phyloP scores from a whole-genome alignment of 1,140 invertebrate species.

The Muscidifurax raptorellus region DNA sequence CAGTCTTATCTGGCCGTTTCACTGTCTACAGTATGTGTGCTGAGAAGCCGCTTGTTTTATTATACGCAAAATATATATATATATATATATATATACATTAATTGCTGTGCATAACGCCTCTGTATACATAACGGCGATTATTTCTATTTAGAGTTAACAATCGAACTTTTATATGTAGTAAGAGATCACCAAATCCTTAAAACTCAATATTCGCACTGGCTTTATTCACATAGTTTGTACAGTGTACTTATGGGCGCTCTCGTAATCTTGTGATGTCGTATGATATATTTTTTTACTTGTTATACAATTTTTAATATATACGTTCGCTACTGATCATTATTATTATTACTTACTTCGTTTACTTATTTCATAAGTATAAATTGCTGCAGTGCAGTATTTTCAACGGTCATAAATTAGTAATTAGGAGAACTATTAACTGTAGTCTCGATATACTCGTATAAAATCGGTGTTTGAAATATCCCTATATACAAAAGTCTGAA shows the following conservation, averaged over 20 bases:
- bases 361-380: conserved; percentile 1
- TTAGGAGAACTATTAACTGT: not conserved
- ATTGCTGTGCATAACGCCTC: not conserved
- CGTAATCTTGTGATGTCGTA: conserved; percentile 22
- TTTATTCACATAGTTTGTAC: conserved; percentile 18
- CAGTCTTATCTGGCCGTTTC: conserved; percentile 23
- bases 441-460: conserved; percentile 3
- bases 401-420: not conserved
- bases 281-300: conserved; percentile 12
- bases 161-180: not conserved
- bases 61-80: not conserved
- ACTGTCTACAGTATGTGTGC: conserved; percentile 13
- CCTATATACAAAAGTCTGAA: too few relatives aligned
- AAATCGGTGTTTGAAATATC: not conserved
- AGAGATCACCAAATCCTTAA: not conserved
- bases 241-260: conserved; percentile 15
- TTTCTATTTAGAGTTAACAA: conserved; percentile 5
- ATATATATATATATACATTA: not conserved
- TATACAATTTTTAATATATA: conserved; percentile 32
- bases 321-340: conserved; percentile 8
- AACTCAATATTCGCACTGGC: not conserved
- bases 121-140: too few relatives aligned
- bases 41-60: conserved; percentile 2
- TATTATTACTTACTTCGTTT: conserved; percentile 1
- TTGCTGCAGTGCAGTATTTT: conserved; percentile 6